Percentiles rank a stretch among this genome's conserved stretches.
Evolutionary conservation across 2,888 invertebrate genomes (phyloP).

Genomic region (Nemotelus nigrinus): DNA sequence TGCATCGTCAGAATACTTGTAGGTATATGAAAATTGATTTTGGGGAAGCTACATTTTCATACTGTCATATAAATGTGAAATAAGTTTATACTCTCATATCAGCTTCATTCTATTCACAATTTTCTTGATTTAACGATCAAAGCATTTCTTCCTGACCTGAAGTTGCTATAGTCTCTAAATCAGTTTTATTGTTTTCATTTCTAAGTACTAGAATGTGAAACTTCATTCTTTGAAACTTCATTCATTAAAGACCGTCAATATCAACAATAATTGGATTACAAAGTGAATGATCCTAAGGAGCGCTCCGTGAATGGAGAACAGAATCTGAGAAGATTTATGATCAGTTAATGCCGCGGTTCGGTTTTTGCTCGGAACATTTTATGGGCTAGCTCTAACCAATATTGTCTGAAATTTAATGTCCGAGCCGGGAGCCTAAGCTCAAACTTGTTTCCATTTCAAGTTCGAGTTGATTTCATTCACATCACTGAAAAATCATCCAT

Average conservation of each 20-base stretch:
- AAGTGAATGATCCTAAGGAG: conserved; percentile 9
- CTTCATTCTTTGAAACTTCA: conserved; percentile 27
- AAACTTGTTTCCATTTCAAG: conserved; percentile 8
- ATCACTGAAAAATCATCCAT: conserved; percentile 34
- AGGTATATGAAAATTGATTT: too few relatives aligned
- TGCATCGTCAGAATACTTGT: too few relatives aligned
- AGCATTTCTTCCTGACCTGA: background rate
- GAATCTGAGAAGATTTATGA: conserved; percentile 38
- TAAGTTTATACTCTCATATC: background rate
- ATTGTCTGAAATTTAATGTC: conserved; percentile 10
- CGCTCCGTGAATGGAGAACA: background rate
- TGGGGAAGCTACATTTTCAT: too few relatives aligned
- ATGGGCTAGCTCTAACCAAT: conserved; percentile 5
- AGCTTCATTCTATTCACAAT: background rate
- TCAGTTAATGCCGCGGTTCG: conserved; percentile 41
- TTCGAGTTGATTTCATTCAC: conserved; percentile 40
- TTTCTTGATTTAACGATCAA: background rate
- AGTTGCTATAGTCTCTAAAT: background rate
- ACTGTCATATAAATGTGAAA: too few relatives aligned
- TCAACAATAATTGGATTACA: conserved; percentile 31
- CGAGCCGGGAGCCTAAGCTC: background rate
- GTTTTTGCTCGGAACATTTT: conserved; percentile 17
- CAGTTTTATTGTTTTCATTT: conserved; percentile 19
- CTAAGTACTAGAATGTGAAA: conserved; percentile 31
- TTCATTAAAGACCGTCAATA: conserved; percentile 35